Conservation (phyloP, 2,888 invertebrate species). For the Rhimphoctona megacephalus region DNA sequence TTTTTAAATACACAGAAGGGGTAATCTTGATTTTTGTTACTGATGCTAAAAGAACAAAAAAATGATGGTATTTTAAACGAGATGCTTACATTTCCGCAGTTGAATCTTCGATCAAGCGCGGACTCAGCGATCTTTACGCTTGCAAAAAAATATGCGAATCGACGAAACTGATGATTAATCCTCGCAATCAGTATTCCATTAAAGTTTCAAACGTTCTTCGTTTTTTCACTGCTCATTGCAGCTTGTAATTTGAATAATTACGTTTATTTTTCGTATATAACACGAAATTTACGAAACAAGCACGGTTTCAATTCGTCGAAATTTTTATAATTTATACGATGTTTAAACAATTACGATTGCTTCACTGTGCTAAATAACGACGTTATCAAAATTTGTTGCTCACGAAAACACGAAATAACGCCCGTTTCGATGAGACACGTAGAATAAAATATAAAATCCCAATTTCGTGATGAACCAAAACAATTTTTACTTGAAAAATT, state of each 20-base stretch:
- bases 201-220: constrained; percentile 11
- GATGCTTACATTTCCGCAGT: constrained; percentile 48
- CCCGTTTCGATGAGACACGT: not conserved
- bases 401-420: not conserved
- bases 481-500: not conserved
- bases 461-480: not conserved
- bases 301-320: constrained; percentile 39
- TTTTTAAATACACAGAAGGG: not conserved
- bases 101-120: constrained; percentile 10
- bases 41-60: not conserved
- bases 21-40: not conserved
- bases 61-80: not conserved
- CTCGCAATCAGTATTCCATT: constrained; percentile 55
- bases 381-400: not conserved
- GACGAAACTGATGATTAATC: constrained; percentile 48
- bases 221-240: constrained; percentile 31
- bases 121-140: constrained; percentile 9
- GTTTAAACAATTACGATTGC: not conserved
- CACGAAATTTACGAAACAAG: constrained; percentile 22
- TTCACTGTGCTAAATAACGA: not conserved
- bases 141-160: not conserved
- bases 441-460: not conserved
- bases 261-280: constrained; percentile 20
- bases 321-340: not conserved
- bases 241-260: constrained; percentile 7